phyloP scores from a whole-genome alignment of 2,113 vertebrate species.

The Petrocephalus zakoni region DNA sequence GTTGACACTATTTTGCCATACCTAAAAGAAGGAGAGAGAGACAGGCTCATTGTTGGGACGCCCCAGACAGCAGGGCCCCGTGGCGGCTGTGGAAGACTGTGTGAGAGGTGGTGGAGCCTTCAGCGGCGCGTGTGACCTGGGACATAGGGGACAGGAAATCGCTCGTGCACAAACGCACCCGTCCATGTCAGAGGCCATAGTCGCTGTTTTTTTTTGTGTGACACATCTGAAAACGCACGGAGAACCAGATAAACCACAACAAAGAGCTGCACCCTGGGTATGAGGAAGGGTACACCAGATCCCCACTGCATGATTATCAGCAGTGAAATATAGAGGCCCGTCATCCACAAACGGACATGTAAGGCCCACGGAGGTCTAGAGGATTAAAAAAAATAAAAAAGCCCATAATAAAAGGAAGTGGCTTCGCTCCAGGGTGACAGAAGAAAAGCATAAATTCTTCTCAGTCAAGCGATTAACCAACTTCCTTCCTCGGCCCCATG shows the following conservation, averaged over 20 bases:
- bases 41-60: constrained; percentile 34
- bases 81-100: constrained; percentile 40
- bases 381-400: background rate
- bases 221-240: background rate
- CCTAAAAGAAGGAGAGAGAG: constrained; percentile 64
- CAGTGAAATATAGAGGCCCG: background rate
- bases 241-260: background rate
- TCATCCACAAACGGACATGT: background rate
- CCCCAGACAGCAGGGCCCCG: constrained; percentile 45
- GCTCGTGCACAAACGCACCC: constrained; percentile 33
- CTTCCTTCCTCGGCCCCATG: background rate
- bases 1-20: constrained; percentile 99
- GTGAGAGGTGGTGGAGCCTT: constrained; percentile 45
- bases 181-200: background rate
- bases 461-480: constrained; percentile 10
- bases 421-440: background rate
- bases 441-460: constrained; percentile 14
- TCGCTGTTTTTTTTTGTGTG: background rate
- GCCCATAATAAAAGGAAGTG: background rate
- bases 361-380: background rate
- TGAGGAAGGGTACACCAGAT: background rate
- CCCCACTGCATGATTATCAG: background rate
- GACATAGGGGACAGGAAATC: constrained; percentile 51
- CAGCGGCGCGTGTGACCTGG: constrained; percentile 56
- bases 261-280: background rate